These are phyloP conservation scores for Pasiphila rectangulata DNA, from an alignment of 2,888 invertebrate species.

Conservation along the genomic window DNA sequence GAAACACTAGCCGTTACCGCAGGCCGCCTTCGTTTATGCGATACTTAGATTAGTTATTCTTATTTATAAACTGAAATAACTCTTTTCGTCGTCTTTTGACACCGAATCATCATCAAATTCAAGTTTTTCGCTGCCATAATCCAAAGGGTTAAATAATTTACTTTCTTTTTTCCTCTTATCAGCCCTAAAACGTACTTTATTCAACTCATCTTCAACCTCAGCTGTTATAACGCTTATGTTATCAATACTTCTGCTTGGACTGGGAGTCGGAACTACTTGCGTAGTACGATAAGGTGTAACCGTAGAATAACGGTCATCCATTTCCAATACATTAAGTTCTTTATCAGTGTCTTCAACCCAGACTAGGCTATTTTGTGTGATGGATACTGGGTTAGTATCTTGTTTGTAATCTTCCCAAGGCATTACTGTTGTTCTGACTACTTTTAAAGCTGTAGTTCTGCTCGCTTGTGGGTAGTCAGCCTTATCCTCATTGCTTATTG, in stretches of 20 bases:
- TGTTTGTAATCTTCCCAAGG: conserved; percentile 11
- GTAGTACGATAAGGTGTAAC: neutral
- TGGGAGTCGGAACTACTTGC: conserved; percentile 12
- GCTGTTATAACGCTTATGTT: conserved; percentile 43
- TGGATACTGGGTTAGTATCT: conserved; percentile 8
- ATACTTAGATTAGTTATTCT: too few relatives aligned
- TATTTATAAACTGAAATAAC: too few relatives aligned
- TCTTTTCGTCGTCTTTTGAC: conserved; percentile 47
- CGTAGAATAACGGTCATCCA: conserved; percentile 2
- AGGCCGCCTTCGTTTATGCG: too few relatives aligned
- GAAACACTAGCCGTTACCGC: too few relatives aligned
- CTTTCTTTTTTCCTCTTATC: conserved; percentile 55
- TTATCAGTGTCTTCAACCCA: conserved; percentile 50
- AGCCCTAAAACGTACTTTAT: conserved; percentile 27
- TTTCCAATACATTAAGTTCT: conserved; percentile 32
- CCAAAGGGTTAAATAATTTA: conserved; percentile 56
- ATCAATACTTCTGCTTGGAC: conserved; percentile 2
- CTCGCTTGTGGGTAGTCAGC: too few relatives aligned
- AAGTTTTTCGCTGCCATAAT: conserved; percentile 52
- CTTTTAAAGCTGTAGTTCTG: conserved; percentile 21
- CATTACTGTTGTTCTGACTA: conserved; percentile 1
- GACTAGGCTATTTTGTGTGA: conserved; percentile 33
- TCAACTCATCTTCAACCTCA: conserved; percentile 36
- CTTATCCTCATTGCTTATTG: neutral
- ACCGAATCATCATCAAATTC: conserved; percentile 46